Evolutionary conservation across 2,888 invertebrate species (phyloP).

Genomic region (Drosophila mulleri): DNA sequence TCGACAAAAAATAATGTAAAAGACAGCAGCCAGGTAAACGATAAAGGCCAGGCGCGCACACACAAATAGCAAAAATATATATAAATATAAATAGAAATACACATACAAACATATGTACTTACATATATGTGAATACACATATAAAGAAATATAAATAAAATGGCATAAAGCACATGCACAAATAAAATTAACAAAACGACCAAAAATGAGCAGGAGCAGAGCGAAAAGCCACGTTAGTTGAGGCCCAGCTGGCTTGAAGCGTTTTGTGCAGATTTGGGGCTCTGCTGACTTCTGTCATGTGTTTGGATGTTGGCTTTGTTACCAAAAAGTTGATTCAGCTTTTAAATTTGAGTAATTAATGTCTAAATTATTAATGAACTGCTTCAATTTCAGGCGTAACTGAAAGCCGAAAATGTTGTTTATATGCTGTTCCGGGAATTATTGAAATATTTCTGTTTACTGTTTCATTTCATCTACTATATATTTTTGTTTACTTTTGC

Average conservation of each 20-base stretch:
- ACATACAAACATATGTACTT: not conserved
- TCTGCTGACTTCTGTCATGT: constrained; percentile 9
- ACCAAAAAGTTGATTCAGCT: not conserved
- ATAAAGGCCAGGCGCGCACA: constrained; percentile 34
- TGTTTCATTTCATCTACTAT: too few species aligned
- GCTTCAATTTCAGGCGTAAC: too few species aligned
- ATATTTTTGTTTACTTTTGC: too few species aligned
- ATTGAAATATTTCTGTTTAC: too few species aligned
- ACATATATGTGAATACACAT: not conserved
- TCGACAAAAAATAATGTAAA: constrained; percentile 12
- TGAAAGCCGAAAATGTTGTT: not conserved
- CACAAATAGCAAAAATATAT: constrained; percentile 9
- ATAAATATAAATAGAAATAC: constrained; percentile 18
- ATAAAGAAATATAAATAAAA: constrained; percentile 67
- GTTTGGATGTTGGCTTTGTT: not conserved
- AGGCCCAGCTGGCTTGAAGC: constrained; percentile 35
- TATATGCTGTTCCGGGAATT: too few species aligned
- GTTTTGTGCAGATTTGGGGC: constrained; percentile 29
- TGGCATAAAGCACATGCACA: constrained; percentile 70
- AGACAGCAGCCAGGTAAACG: constrained; percentile 35
- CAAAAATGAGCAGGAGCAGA: not conserved
- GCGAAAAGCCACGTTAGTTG: constrained; percentile 22
- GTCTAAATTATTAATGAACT: not conserved
- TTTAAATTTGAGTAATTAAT: constrained; percentile 1
- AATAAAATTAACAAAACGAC: constrained; percentile 73